These are phyloP conservation scores for Caenorhabditis sp. DNA, from an alignment of 2,888 invertebrate species.

Conservation along the genomic window DNA sequence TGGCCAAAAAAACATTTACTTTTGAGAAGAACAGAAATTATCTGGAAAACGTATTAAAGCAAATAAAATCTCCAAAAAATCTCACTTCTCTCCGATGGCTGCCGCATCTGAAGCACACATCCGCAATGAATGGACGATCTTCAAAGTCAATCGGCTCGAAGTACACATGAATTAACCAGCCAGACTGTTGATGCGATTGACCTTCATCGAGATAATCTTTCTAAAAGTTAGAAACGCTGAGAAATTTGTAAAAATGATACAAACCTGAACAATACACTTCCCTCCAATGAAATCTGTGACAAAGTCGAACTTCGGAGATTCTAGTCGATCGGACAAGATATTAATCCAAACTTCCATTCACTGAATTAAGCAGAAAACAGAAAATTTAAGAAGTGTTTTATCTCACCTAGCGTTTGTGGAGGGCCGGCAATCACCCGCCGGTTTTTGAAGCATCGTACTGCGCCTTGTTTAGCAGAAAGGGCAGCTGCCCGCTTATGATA, in stretches of 20 bases:
- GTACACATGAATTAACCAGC: conserved; percentile 55
- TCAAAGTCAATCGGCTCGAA: conserved; percentile 39
- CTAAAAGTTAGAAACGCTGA: conserved; percentile 5
- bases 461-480: no score
- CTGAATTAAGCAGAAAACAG: no score
- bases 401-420: no score
- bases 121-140: conserved; percentile 50
- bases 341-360: conserved; percentile 51
- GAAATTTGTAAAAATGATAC: neutral
- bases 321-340: conserved; percentile 25
- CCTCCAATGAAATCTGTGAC: conserved; percentile 43
- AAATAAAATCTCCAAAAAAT: neutral
- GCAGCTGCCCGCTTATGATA: no score
- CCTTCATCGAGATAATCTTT: conserved; percentile 50
- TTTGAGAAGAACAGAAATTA: conserved; percentile 22
- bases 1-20: conserved; percentile 43
- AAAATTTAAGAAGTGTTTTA: no score
- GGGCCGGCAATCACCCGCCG: no score
- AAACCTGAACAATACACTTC: conserved; percentile 44
- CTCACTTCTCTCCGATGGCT: conserved; percentile 37
- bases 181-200: conserved; percentile 4
- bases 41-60: conserved; percentile 10
- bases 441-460: no score
- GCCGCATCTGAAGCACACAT: conserved; percentile 44
- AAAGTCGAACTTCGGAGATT: conserved; percentile 43